Evolutionary conservation across 1,140 invertebrate species (phyloP).

Genomic region (Gonioctena quinquepunctata): DNA sequence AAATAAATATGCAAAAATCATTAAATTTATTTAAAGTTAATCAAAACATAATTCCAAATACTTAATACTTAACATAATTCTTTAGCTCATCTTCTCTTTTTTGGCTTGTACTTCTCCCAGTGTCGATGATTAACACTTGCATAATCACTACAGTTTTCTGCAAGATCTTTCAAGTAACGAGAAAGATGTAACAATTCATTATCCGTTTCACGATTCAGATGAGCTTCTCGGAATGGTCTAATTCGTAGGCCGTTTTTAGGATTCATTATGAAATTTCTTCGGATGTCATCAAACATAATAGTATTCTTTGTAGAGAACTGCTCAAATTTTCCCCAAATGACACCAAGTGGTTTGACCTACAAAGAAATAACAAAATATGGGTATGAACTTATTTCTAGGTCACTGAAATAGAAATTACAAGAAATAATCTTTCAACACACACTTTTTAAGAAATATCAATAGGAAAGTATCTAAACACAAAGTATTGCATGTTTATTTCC

Average conservation of each 20-base stretch:
- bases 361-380: slow-evolving; percentile 41
- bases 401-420: too few species aligned
- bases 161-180: slow-evolving; percentile 85
- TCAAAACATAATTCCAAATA: too few species aligned
- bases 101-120: slow-evolving; percentile 84
- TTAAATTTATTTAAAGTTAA: too few species aligned
- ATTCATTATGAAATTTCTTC: slow-evolving; percentile 97
- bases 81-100: slow-evolving; percentile 35
- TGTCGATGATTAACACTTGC: slow-evolving; percentile 83
- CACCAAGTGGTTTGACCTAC: slow-evolving; percentile 91
- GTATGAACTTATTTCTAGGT: too few species aligned
- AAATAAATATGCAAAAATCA: too few species aligned
- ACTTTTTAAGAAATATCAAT: too few species aligned
- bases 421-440: too few species aligned
- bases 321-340: slow-evolving; percentile 95
- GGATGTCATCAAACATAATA: slow-evolving; percentile 98
- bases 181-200: slow-evolving; percentile 81
- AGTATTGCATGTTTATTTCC: too few species aligned
- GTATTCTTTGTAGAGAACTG: slow-evolving; percentile 90
- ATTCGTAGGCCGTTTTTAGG: slow-evolving; percentile 92
- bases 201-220: slow-evolving; percentile 84
- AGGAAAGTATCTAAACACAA: too few species aligned
- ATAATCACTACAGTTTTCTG: slow-evolving; percentile 80
- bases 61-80: too few species aligned
- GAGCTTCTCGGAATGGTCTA: slow-evolving; percentile 86